Conservation (phyloP, 2,113 vertebrate species). For the Pipa parva region DNA sequence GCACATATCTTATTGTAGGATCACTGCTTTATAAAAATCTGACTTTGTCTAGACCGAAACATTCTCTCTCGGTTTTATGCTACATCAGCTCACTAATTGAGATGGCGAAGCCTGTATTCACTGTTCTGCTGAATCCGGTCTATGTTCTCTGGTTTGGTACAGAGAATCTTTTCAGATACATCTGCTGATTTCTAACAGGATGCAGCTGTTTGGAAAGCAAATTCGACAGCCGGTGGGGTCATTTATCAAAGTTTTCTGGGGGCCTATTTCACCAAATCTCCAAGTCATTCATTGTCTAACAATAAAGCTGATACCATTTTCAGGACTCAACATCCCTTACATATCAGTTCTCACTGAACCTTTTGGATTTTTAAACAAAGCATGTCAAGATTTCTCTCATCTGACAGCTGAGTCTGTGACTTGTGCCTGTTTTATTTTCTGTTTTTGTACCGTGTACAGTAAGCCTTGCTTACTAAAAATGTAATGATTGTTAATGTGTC, state of each 20-base stretch:
- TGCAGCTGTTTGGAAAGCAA: constrained; percentile 37
- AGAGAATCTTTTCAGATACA: constrained; percentile 25
- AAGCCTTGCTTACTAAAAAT: too few relatives aligned
- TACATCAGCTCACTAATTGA: neutral
- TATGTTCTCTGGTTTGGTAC: constrained; percentile 8
- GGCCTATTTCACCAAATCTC: neutral
- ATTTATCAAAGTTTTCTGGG: constrained; percentile 32
- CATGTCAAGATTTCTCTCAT: too few relatives aligned
- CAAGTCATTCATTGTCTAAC: neutral
- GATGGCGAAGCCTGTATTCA: neutral
- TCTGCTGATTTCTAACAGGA: constrained; percentile 27
- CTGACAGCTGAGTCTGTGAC: too few relatives aligned
- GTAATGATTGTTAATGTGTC: neutral
- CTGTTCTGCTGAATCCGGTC: neutral
- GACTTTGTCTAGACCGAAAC: neutral
- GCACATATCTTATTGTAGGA: neutral
- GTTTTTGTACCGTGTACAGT: too few relatives aligned
- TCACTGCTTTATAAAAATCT: neutral
- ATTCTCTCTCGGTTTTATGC: neutral
- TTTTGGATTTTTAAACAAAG: too few relatives aligned
- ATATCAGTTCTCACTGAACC: neutral
- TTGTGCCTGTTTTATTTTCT: too few relatives aligned
- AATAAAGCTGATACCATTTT: neutral
- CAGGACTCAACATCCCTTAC: neutral
- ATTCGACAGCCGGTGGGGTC: constrained; percentile 16